Evolutionary conservation across 2,113 vertebrate species (phyloP), one percentile per base, ranked within the genome.

Genomic region (Pachycephala philippinensis): DNA sequence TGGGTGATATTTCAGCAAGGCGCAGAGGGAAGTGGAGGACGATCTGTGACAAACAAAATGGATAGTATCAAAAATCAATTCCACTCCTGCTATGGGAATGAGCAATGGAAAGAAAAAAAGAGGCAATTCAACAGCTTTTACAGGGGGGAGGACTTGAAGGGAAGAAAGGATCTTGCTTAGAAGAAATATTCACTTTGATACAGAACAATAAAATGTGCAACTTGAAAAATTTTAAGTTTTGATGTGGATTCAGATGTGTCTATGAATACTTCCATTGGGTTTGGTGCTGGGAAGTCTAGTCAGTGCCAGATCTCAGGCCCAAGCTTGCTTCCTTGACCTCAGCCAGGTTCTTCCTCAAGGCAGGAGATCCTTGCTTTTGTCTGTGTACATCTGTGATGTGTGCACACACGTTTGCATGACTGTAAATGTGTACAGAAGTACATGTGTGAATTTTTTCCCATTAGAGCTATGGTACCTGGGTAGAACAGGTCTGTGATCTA

Each of bases 21-120:
- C 1, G 9, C 81, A 44, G 63, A 28, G 89, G 91, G 82, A 97
- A 95, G 93, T 74, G 92, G 92, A 95, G 88, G 94, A 89, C 24
- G 11, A 59, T 89, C 84, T 97, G 95, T 87, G 90, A 92, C 91
- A 92, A 91, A 91, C 78, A 83, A 89, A 96, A 95, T 95, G 52
- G 81, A 76, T 83, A 53, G 68, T 76, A 75, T 77, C 74, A 95
- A 93, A 88, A 94, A 81, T 87, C 94, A 92, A 80, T 85, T 74
- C 94, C 40, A 75, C 61, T 93, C 45, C 37, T 23, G 82, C 89
- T 77, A 56, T 6, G 49, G 84, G 70, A 95, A 95, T 28, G 78
- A 95, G 75, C 45, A 33, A 92, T 69, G 23, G 18, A 11, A 72
- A 86, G 39, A 30, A 23, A 47, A 75, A 69, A 54, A 81, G 56